Percentiles rank a stretch among this genome's conserved stretches.
phyloP scores from a whole-genome alignment of 2,797 vertebrate species.

The Meda fulgida region DNA sequence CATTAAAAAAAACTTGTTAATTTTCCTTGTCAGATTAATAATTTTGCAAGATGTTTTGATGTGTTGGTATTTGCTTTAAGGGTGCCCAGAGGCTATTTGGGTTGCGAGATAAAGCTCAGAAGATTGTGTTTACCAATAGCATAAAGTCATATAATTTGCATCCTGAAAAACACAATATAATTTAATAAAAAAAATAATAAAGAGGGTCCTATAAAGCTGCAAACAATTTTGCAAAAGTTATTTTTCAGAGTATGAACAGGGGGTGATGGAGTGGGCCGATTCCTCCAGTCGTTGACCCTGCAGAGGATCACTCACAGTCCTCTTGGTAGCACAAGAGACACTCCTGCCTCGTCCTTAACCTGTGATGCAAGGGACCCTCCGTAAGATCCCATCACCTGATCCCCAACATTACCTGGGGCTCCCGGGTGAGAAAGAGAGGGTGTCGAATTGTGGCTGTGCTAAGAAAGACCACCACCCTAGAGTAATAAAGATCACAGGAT shows the following conservation, averaged over 20 bases:
- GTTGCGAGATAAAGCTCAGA: background rate
- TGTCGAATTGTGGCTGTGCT: slow-evolving; percentile 23
- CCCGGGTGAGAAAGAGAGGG: slow-evolving; percentile 20
- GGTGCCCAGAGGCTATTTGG: background rate
- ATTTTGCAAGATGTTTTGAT: background rate
- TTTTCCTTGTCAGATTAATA: background rate
- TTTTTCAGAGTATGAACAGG: background rate
- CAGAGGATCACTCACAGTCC: background rate
- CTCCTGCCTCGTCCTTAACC: slow-evolving; percentile 33
- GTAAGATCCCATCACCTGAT: slow-evolving; percentile 31
- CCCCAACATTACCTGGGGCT: slow-evolving; percentile 21
- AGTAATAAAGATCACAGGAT: slow-evolving; percentile 59
- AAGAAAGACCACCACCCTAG: slow-evolving; percentile 46
- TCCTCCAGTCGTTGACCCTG: background rate
- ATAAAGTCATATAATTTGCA: background rate
- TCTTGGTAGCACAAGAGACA: slow-evolving; percentile 12
- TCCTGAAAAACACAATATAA: background rate
- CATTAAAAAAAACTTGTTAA: background rate
- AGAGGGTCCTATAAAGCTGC: background rate
- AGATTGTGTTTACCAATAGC: background rate
- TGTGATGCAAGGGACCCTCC: slow-evolving; percentile 16
- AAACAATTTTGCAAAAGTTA: background rate
- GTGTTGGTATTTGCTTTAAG: background rate
- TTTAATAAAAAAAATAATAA: background rate
- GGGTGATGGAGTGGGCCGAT: background rate